phyloP scores from a whole-genome alignment of 2,113 vertebrate species.

The Tenrec ecaudatus region DNA sequence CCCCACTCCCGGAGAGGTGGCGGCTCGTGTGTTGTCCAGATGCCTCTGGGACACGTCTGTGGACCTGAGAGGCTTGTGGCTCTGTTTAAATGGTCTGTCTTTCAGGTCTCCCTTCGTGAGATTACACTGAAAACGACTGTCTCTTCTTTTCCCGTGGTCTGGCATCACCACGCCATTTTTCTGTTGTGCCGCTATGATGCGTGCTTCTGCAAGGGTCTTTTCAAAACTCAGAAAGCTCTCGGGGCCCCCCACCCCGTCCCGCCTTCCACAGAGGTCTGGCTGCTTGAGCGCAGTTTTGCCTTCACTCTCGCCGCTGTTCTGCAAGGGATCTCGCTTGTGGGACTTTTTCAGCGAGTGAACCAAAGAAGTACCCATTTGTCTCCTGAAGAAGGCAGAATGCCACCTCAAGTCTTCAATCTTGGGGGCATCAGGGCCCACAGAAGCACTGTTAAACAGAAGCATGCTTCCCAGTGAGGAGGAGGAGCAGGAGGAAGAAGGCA shows the following conservation, averaged over 20 bases:
- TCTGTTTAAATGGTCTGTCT: conserved; percentile 87
- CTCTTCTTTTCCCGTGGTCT: conserved; percentile 87
- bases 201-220: conserved; percentile 83
- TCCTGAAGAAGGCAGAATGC: conserved; percentile 89
- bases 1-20: conserved; percentile 78
- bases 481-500: conserved; percentile 85
- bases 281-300: conserved; percentile 75
- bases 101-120: conserved; percentile 84
- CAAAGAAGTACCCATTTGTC: conserved; percentile 88
- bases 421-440: conserved; percentile 86
- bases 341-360: conserved; percentile 84
- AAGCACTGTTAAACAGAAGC: conserved; percentile 88
- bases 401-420: conserved; percentile 89
- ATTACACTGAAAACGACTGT: conserved; percentile 84
- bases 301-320: conserved; percentile 47
- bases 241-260: conserved; percentile 59
- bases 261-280: conserved; percentile 58
- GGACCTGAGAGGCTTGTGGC: conserved; percentile 86
- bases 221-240: conserved; percentile 81
- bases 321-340: conserved; percentile 81
- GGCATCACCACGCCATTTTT: conserved; percentile 83
- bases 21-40: conserved; percentile 82
- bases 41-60: conserved; percentile 86
- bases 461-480: conserved; percentile 87
- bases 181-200: conserved; percentile 83